Evolutionary conservation across 2,113 vertebrate genomes (phyloP), one percentile per base, ranked within the genome.

Genomic region (Cacatua alba): DNA sequence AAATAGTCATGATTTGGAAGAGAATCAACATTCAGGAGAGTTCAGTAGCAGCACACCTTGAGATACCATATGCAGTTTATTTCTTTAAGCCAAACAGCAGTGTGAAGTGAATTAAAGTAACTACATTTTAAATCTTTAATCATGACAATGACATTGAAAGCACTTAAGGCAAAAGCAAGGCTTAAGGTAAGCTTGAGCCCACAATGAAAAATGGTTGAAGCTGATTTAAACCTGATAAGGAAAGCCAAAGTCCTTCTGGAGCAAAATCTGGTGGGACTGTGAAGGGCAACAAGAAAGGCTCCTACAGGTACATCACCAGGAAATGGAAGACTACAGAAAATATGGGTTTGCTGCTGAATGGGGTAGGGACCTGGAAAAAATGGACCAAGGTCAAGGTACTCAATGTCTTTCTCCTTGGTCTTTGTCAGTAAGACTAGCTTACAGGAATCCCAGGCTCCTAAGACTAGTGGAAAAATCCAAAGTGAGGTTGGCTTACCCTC

Each of bases 1-100:
- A 92, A 96, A 82, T 25, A 93, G 43, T 64, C 23, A 88, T 43
- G 70, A 92, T 33, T 35, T 55, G 33, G 65, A 92, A 94, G 17
- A 75, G 24, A 74, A 74, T 62, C 1, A 3, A 35, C 35, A 43
- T 75, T 76, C 62, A 82, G 71, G 84, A 24, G 21, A 81, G 18
- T 33, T 70, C 33, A 65, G 39, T 63, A 60, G 82, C 12, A 62
- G 8, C 4, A 10, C 55, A 84, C 21, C 28, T 78, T 52, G 55
- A 85, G 93, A 85, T 76, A 71, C 9, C 0, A 0, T 33, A 37
- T 23, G 28, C 7, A 43, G 33, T 81, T 90, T 67, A 80, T 71
- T 82, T 70, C 82, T 79, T 79, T 76, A 93, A 79, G 48, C 57
- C 82, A 85, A 87, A 62, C 11, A 37, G 39, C 2, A 23, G 17